These are phyloP conservation scores for Hucho hucho DNA, from an alignment of 2,113 vertebrate genomes.

Conservation along the genomic window DNA sequence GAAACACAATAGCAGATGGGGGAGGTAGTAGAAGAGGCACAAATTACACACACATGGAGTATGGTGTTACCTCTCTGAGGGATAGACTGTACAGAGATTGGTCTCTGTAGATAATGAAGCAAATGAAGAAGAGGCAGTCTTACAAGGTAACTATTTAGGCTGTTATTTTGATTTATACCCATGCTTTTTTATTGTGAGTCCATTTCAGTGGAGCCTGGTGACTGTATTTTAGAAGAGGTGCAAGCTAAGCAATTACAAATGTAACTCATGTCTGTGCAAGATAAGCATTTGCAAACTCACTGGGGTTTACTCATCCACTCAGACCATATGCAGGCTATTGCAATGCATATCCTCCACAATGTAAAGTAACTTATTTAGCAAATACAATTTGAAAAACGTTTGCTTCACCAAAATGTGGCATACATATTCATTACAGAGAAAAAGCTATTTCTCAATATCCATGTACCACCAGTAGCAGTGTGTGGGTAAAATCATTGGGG, in stretches of 20 bases:
- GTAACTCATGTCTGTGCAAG: constrained; percentile 36
- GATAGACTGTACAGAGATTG: constrained; percentile 32
- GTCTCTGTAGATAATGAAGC: constrained; percentile 52
- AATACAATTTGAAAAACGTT: background rate
- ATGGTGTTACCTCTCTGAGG: background rate
- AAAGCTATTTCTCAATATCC: background rate
- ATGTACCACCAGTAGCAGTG: too few species aligned
- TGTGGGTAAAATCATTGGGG: too few species aligned
- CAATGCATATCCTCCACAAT: constrained; percentile 13
- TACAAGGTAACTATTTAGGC: constrained; percentile 26
- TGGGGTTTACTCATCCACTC: background rate
- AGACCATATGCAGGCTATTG: constrained; percentile 14
- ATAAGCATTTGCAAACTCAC: constrained; percentile 32
- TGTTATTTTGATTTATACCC: constrained; percentile 55
- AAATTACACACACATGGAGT: constrained; percentile 10
- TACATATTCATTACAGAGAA: constrained; percentile 9
- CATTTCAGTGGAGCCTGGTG: constrained; percentile 37
- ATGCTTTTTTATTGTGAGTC: constrained; percentile 34
- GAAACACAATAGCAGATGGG: constrained; percentile 13
- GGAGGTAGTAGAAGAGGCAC: constrained; percentile 8
- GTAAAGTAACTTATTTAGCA: constrained; percentile 8
- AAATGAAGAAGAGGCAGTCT: constrained; percentile 41
- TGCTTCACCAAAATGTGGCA: background rate
- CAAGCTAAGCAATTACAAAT: constrained; percentile 42
- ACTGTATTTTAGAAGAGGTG: constrained; percentile 30